These are phyloP conservation scores for Lacanobia oleracea DNA, from an alignment of 2,888 invertebrate genomes.

Conservation along the genomic window DNA sequence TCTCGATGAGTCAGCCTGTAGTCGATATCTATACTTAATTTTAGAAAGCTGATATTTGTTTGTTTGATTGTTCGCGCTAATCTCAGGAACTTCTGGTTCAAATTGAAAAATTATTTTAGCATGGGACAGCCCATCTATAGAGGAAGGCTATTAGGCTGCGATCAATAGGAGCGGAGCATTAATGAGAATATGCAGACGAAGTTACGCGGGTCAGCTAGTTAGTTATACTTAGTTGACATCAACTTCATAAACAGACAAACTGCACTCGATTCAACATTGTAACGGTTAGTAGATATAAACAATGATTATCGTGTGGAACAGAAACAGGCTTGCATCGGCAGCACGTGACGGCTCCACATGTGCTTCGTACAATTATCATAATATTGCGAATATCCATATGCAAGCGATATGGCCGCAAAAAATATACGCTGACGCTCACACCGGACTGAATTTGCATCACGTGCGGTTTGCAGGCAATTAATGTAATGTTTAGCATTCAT, in stretches of 20 bases:
- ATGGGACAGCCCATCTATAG: too few species aligned
- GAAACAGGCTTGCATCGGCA: slow-evolving; percentile 23
- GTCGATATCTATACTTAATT: too few species aligned
- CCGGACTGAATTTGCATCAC: slow-evolving; percentile 18
- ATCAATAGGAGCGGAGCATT: too few species aligned
- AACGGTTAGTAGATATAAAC: slow-evolving; percentile 5
- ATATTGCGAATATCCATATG: slow-evolving; percentile 38
- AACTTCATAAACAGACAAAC: neutral
- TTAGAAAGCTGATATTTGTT: too few species aligned
- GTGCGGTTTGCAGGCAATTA: neutral
- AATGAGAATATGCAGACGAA: too few species aligned
- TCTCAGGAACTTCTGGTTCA: too few species aligned
- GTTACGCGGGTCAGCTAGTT: too few species aligned
- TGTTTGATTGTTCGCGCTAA: too few species aligned
- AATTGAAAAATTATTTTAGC: too few species aligned
- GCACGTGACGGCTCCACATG: slow-evolving; percentile 58
- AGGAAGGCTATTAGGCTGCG: too few species aligned
- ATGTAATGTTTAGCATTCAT: slow-evolving; percentile 10
- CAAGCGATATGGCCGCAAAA: slow-evolving; percentile 47
- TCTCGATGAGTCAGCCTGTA: too few species aligned
- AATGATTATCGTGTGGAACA: slow-evolving; percentile 11
- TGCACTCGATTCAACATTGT: neutral
- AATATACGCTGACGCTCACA: slow-evolving; percentile 37
- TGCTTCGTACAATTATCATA: slow-evolving; percentile 51
- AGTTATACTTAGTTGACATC: too few species aligned